phyloP scores from a whole-genome alignment of 2,888 invertebrate species.

The Lepidonotus clava region DNA sequence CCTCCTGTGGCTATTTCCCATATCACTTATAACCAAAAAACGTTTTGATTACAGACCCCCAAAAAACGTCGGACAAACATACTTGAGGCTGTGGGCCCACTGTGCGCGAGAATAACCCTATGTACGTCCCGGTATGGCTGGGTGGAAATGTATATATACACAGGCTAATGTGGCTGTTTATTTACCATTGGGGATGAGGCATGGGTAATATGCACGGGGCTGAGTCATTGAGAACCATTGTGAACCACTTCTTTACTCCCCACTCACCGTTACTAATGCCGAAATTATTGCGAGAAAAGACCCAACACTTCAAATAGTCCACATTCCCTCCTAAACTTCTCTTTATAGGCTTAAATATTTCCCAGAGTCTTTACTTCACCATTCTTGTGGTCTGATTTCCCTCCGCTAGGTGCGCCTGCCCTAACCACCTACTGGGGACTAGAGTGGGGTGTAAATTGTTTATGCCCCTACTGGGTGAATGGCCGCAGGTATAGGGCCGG shows the following conservation, averaged over 20 bases:
- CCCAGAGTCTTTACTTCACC: too few relatives aligned
- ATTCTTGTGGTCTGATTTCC: too few relatives aligned
- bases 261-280: neutral
- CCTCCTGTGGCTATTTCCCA: constrained; percentile 48
- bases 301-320: too few relatives aligned
- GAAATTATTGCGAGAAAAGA: neutral
- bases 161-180: constrained; percentile 1
- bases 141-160: constrained; percentile 41
- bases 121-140: neutral
- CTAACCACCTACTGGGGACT: too few relatives aligned
- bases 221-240: constrained; percentile 1
- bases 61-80: constrained; percentile 34
- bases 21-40: constrained; percentile 45
- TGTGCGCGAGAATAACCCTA: neutral
- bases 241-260: neutral
- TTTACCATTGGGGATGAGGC: neutral
- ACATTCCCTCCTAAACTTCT: too few relatives aligned
- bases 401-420: too few relatives aligned
- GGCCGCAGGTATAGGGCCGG: neutral
- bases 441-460: neutral
- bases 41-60: constrained; percentile 14
- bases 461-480: neutral
- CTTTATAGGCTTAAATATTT: too few relatives aligned
- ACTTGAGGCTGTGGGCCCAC: neutral
- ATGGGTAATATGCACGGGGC: neutral